Evolutionary conservation across 2,113 vertebrate species (phyloP).

Genomic region (Noctilio leporinus): DNA sequence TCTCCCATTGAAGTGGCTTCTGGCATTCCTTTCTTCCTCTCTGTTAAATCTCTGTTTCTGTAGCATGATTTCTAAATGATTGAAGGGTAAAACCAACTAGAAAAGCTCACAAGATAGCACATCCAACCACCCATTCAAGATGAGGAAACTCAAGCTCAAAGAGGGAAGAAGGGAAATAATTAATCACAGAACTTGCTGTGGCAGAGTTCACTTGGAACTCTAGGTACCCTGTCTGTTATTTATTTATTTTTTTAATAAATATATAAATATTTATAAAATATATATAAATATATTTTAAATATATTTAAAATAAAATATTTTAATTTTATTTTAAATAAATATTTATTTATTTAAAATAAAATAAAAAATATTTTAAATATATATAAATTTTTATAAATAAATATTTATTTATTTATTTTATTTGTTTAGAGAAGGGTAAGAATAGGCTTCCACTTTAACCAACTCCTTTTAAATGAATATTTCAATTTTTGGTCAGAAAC

Average conservation of each 20-base stretch:
- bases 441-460: background rate
- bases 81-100: background rate
- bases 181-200: background rate
- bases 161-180: background rate
- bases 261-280: no score
- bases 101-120: background rate
- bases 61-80: background rate
- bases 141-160: background rate
- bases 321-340: no score
- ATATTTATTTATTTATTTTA: no score
- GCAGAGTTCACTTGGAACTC: background rate
- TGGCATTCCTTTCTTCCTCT: background rate
- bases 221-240: background rate
- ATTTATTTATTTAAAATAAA: no score
- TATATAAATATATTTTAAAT: no score
- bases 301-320: no score
- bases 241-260: no score
- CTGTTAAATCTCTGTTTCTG: background rate
- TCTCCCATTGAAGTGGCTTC: background rate
- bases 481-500: slow-evolving; percentile 61
- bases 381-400: no score
- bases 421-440: background rate
- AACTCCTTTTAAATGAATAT: background rate
- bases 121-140: background rate
- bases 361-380: no score